These are phyloP conservation scores for Leucophenga montana DNA, from an alignment of 2,888 invertebrate genomes.

Conservation along the genomic window DNA sequence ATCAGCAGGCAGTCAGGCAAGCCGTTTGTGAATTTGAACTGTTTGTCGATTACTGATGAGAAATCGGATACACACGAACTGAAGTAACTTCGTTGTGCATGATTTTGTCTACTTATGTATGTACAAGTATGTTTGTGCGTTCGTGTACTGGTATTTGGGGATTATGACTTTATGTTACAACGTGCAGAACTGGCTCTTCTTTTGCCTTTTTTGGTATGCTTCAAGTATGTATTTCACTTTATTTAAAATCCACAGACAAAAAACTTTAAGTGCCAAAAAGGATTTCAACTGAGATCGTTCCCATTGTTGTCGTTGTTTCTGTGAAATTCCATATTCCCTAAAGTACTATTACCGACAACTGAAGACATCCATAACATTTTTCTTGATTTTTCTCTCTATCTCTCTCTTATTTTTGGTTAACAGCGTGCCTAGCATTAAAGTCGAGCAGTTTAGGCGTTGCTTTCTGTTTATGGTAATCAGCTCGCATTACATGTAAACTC, in stretches of 20 bases:
- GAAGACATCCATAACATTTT: constrained; percentile 63
- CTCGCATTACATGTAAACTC: constrained; percentile 57
- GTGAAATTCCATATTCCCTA: constrained; percentile 56
- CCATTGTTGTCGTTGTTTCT: background rate
- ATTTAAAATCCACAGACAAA: constrained; percentile 53
- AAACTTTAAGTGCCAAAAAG: constrained; percentile 40
- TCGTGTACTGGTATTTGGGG: background rate
- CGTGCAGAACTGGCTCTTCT: constrained; percentile 12
- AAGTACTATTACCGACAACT: constrained; percentile 65
- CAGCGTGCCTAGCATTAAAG: constrained; percentile 37
- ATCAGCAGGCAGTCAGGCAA: constrained; percentile 4
- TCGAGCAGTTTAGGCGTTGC: constrained; percentile 20
- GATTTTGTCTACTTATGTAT: background rate
- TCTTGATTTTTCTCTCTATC: constrained; percentile 16
- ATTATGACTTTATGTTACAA: too few relatives aligned
- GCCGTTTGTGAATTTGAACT: constrained; percentile 38
- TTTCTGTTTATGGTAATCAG: constrained; percentile 60
- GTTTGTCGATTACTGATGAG: constrained; percentile 42
- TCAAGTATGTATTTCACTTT: background rate
- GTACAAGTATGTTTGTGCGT: background rate
- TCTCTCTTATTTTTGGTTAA: constrained; percentile 36
- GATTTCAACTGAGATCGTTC: constrained; percentile 35
- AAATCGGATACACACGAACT: constrained; percentile 32
- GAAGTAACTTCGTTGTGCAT: background rate
- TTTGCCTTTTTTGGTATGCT: constrained; percentile 35